Evolutionary conservation across 2,797 vertebrate species (phyloP), one percentile per base, ranked within the genome.

Genomic region (Fistularia commersonii): DNA sequence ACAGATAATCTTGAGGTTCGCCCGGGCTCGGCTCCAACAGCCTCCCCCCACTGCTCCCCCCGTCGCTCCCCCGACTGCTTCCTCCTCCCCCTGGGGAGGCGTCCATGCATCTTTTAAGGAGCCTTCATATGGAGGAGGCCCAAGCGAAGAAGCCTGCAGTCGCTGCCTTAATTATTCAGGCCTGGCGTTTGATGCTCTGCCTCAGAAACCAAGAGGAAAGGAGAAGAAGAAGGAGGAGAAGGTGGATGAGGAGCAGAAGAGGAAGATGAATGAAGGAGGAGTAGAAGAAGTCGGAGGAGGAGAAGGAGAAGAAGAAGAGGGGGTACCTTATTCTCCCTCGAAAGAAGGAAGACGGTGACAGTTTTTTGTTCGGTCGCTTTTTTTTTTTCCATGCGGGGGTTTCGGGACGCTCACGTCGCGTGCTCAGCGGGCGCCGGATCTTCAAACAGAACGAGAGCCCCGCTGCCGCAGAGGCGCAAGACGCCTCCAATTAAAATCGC

Each of bases 41-140:
- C 56, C 72, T 76, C 66, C n/a, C n/a, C n/a, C n/a, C n/a, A n/a
- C n/a, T n/a, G n/a, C n/a, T n/a, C n/a, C n/a, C n/a, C n/a, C n/a
- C n/a, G n/a, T n/a, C n/a, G n/a, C n/a, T n/a, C n/a, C n/a, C n/a
- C n/a, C n/a, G n/a, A n/a, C n/a, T n/a, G n/a, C n/a, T 64, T 78
- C 67, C 73, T 63, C 64, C 41, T 64, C 74, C 66, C 83, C 79
- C 79, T 80, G 74, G 83, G 87, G 83, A 82, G 65, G 71, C 72
- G 74, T 83, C 80, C 85, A 87, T 89, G 80, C 86, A 88, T 90
- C 86, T 91, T 89, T 89, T 87, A 91, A 86, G 84, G 80, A 79
- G 63, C 81, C 78, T 64, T 72, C 73, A 69, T 77, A 76, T 86
- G 78, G 78, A 77, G 77, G 54, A 69, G 76, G 76, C 81, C 74